phyloP scores from a whole-genome alignment of 2,113 vertebrate genomes.

The Odocoileus virginianus region DNA sequence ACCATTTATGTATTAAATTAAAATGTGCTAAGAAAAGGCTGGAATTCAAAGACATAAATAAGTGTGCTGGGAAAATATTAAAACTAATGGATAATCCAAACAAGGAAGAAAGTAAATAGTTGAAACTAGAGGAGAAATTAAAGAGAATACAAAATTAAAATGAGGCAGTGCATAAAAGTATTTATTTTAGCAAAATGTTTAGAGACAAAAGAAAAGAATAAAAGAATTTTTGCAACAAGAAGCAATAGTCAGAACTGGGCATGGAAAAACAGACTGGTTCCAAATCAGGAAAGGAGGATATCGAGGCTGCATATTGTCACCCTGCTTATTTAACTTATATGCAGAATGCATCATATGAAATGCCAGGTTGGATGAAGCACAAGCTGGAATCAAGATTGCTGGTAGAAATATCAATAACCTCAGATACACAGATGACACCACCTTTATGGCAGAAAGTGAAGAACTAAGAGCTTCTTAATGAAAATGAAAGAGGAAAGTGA shows the following conservation, averaged over 20 bases:
- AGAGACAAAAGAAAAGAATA: background rate
- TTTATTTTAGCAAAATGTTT: background rate
- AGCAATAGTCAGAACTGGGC: background rate
- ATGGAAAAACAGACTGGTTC: background rate
- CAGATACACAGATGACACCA: background rate
- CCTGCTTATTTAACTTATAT: background rate
- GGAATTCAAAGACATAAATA: background rate
- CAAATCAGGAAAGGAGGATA: background rate
- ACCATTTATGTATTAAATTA: background rate
- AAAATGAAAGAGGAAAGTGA: background rate
- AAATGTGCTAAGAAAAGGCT: background rate
- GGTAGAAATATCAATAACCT: background rate
- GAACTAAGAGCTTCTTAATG: background rate
- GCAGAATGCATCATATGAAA: background rate
- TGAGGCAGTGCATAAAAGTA: accelerated
- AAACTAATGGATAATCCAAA: background rate
- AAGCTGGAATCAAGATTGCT: background rate
- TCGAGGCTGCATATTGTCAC: background rate
- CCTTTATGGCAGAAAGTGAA: background rate
- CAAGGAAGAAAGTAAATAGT: background rate
- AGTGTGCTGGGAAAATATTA: background rate
- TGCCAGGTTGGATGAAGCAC: background rate
- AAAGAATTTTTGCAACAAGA: background rate
- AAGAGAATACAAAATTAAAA: background rate
- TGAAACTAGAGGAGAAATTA: background rate